A percentile compares a stretch with the other conserved stretches of the same genome.
Conservation (phyloP, 37 sponge, comb jelly and placozoan genomes). For the Ephydatia muelleri region DNA sequence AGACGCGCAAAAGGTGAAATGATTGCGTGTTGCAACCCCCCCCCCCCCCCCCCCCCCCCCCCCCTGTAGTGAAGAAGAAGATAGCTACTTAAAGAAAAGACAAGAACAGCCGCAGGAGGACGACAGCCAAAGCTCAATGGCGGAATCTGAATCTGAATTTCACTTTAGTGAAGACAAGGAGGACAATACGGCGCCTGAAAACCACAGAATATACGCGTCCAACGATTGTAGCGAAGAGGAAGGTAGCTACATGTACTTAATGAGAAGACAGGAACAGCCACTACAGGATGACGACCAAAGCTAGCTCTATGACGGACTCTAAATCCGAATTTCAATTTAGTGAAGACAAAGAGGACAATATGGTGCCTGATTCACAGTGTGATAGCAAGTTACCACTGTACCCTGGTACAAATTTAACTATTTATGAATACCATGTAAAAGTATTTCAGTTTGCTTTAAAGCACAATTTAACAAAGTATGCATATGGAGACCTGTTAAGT, state of each 20-base stretch:
- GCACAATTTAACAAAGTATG: background rate
- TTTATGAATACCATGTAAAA: slow-evolving; percentile 1
- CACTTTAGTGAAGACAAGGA: background rate
- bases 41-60: too few species aligned
- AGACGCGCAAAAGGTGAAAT: background rate
- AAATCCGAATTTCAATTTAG: background rate
- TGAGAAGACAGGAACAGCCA: background rate
- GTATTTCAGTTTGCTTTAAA: slow-evolving; percentile 1
- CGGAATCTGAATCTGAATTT: background rate
- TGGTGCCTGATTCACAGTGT: background rate
- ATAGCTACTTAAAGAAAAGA: background rate
- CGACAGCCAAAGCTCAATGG: too few species aligned
- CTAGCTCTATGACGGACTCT: background rate
- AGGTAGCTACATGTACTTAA: background rate
- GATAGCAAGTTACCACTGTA: slow-evolving; percentile 1
- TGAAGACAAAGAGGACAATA: background rate
- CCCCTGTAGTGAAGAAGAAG: background rate
- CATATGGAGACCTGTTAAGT: background rate
- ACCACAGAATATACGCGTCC: background rate
- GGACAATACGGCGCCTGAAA: background rate
- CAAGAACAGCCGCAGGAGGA: background rate
- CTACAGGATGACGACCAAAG: background rate
- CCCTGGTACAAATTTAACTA: too few species aligned
- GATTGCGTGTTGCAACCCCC: background rate
- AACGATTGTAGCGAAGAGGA: background rate